These are phyloP conservation scores for Tanypteryx hageni DNA, from an alignment of 2,888 invertebrate genomes.

Conservation along the genomic window DNA sequence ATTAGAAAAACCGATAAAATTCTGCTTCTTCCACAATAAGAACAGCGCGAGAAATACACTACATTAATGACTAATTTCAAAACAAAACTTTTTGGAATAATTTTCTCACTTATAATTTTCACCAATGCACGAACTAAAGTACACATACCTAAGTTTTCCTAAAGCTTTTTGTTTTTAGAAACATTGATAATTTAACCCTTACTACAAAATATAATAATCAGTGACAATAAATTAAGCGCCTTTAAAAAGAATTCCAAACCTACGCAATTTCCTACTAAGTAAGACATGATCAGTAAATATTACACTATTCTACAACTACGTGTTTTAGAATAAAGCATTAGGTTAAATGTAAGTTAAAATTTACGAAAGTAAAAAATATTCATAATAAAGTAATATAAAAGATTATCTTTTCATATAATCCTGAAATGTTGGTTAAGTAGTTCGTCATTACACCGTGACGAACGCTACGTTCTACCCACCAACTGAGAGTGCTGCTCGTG, in stretches of 20 bases:
- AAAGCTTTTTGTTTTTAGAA: no score
- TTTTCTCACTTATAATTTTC: no score
- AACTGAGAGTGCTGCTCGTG: conserved; percentile 61
- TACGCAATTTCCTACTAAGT: background rate
- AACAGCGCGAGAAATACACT: no score
- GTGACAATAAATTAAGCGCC: background rate
- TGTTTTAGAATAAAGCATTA: background rate
- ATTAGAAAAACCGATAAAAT: no score
- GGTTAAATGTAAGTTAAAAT: background rate
- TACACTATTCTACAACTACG: background rate
- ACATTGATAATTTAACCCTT: no score
- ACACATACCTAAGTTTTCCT: no score
- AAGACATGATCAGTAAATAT: background rate
- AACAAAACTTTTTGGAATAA: no score
- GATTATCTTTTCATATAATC: background rate
- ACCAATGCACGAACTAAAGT: no score
- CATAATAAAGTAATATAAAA: background rate
- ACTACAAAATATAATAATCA: background rate
- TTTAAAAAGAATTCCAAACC: background rate
- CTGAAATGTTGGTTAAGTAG: conserved; percentile 31
- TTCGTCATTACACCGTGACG: background rate
- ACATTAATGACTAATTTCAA: no score
- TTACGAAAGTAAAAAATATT: background rate
- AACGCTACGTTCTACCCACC: conserved; percentile 10
- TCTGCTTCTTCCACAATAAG: no score